A percentile compares a stretch with the other conserved stretches of the same genome.
Evolutionary conservation across 2,888 invertebrate species (phyloP).

Genomic region (Athalia circularis): DNA sequence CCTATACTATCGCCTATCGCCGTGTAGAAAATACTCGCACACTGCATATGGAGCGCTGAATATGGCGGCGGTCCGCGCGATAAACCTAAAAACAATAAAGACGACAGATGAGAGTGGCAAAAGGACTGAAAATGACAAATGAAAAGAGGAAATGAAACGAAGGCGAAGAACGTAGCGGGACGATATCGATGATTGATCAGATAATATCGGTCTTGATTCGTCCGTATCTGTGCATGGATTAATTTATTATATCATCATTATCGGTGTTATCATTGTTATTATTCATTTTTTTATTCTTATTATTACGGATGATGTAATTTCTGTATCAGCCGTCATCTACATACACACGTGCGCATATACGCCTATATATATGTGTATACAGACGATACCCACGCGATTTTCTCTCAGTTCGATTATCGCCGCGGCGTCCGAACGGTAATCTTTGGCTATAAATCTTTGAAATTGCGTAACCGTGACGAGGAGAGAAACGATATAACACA

Average conservation of each 20-base stretch:
- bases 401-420: constrained; percentile 45
- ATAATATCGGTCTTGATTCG: no score
- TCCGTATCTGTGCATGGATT: no score
- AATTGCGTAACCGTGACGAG: constrained; percentile 74
- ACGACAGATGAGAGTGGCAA: no score
- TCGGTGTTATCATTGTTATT: background rate
- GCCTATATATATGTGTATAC: background rate
- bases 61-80: no score
- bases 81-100: no score
- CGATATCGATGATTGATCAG: no score
- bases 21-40: background rate
- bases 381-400: background rate
- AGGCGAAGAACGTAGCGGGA: no score
- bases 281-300: background rate
- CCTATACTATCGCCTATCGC: constrained; percentile 64
- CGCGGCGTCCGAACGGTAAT: constrained; percentile 64
- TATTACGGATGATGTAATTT: background rate
- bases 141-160: no score
- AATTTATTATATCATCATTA: no score
- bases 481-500: constrained; percentile 51
- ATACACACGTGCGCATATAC: background rate
- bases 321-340: background rate
- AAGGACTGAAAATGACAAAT: no score
- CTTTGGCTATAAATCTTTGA: constrained; percentile 72
- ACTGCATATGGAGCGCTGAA: no score